phyloP scores from a whole-genome alignment of 1,140 invertebrate genomes.

The Phocides pigmalion region DNA sequence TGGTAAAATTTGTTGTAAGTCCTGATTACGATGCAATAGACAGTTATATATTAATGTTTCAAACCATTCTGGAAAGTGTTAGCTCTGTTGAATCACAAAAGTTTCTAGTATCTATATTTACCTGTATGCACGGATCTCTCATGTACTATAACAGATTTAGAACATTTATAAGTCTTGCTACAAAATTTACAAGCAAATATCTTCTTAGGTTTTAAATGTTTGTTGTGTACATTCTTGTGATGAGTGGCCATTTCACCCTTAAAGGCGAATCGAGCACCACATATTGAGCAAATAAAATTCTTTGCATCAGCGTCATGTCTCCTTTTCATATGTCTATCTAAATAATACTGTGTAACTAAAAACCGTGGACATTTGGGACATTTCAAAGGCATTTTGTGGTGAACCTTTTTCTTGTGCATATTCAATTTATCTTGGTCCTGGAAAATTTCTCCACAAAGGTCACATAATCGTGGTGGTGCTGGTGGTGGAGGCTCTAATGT shows the following conservation, averaged over 20 bases:
- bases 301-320: slow-evolving; percentile 58
- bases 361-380: slow-evolving; percentile 65
- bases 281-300: slow-evolving; percentile 69
- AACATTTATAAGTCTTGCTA: slow-evolving; percentile 72
- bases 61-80: too few relatives aligned
- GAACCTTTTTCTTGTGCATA: slow-evolving; percentile 56
- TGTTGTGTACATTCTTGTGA: slow-evolving; percentile 70
- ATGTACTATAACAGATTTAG: slow-evolving; percentile 76
- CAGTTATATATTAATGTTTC: too few relatives aligned
- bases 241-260: slow-evolving; percentile 69
- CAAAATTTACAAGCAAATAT: slow-evolving; percentile 71
- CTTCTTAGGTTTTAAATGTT: slow-evolving; percentile 56
- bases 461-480: slow-evolving; percentile 65
- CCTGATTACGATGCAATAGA: too few relatives aligned
- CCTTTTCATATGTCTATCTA: slow-evolving; percentile 71
- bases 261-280: slow-evolving; percentile 72
- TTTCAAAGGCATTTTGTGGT: slow-evolving; percentile 54
- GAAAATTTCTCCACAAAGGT: slow-evolving; percentile 67
- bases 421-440: slow-evolving; percentile 56
- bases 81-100: too few relatives aligned
- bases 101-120: slow-evolving; percentile 38
- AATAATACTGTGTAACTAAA: slow-evolving; percentile 68
- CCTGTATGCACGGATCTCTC: slow-evolving; percentile 81
- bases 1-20: too few relatives aligned
- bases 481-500: slow-evolving; percentile 40